Percentiles rank a stretch among this genome's conserved stretches.
Evolutionary conservation across 2,888 invertebrate species (phyloP).

Genomic region (Acrobasis suavella): DNA sequence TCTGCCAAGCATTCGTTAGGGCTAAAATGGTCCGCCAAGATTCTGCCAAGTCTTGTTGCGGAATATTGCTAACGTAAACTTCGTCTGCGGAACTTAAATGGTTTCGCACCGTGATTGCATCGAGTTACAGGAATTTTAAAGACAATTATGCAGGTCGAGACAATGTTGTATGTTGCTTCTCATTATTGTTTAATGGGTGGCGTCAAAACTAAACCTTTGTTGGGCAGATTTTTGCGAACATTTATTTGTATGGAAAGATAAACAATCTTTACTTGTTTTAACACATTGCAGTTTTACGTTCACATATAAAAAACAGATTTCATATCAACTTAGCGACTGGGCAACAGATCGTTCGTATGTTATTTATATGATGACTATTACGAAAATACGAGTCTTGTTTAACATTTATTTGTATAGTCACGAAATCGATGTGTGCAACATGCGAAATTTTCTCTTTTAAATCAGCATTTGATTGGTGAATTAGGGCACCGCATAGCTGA

Average conservation of each 20-base stretch:
- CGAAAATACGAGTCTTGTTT: too few relatives aligned
- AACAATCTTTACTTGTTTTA: not conserved
- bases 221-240: not conserved
- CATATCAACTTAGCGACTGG: too few relatives aligned
- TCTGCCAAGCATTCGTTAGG: slow-evolving; percentile 72
- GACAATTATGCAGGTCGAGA: slow-evolving; percentile 18
- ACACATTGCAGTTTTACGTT: not conserved
- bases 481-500: too few relatives aligned
- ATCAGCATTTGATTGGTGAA: too few relatives aligned
- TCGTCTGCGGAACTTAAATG: slow-evolving; percentile 63
- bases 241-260: not conserved
- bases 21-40: slow-evolving; percentile 67
- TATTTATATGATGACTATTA: too few relatives aligned
- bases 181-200: not conserved
- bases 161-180: slow-evolving; percentile 2
- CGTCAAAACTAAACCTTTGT: not conserved
- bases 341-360: too few relatives aligned
- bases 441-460: too few relatives aligned
- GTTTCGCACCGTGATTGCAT: slow-evolving; percentile 53
- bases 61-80: slow-evolving; percentile 65
- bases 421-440: too few relatives aligned
- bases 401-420: too few relatives aligned
- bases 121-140: slow-evolving; percentile 42
- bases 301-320: not conserved
- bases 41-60: slow-evolving; percentile 64